These are phyloP conservation scores for Rotaria socialis DNA, from an alignment of 2,888 invertebrate species.

Conservation along the genomic window DNA sequence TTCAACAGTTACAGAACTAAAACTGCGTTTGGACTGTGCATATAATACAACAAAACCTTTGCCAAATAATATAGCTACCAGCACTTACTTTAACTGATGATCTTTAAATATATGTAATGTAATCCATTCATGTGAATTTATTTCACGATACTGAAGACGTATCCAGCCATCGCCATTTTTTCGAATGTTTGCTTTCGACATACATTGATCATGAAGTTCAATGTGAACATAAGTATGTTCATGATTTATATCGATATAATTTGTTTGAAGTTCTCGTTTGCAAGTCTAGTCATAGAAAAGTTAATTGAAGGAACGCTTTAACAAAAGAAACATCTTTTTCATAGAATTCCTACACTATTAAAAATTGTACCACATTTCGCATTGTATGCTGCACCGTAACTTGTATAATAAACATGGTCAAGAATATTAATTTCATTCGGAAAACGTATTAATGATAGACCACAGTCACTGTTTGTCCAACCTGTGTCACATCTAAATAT, in stretches of 20 bases:
- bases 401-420: not conserved
- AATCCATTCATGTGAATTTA: not conserved
- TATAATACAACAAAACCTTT: no score
- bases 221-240: not conserved
- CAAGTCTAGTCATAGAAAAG: not conserved
- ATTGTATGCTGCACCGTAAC: not conserved
- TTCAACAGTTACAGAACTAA: no score
- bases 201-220: not conserved
- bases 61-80: not conserved
- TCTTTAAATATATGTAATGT: slow-evolving; percentile 33
- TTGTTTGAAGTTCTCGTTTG: slow-evolving; percentile 2
- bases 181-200: not conserved
- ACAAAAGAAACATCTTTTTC: not conserved
- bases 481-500: not conserved
- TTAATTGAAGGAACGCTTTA: no score
- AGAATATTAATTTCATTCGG: slow-evolving; percentile 33
- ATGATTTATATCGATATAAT: not conserved
- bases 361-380: not conserved
- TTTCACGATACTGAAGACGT: not conserved
- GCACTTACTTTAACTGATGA: not conserved
- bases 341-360: not conserved
- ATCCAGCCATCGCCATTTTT: not conserved
- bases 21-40: no score
- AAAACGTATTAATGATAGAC: not conserved
- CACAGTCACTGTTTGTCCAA: slow-evolving; percentile 28